Conservation (phyloP, 2,113 vertebrate genomes). For the Pelvicachromis taeniatus region DNA sequence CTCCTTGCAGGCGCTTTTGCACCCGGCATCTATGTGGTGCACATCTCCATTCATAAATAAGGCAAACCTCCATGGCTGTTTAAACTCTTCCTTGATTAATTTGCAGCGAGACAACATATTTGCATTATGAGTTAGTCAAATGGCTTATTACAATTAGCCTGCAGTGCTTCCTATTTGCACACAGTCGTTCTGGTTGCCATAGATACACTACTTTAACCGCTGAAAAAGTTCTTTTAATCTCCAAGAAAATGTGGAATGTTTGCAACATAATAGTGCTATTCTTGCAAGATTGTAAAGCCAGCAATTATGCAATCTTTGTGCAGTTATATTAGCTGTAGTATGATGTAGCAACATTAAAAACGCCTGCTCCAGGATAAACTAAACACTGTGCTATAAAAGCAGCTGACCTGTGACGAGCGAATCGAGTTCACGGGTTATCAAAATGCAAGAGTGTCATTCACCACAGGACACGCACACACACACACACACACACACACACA, state of each 20-base stretch:
- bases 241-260: background rate
- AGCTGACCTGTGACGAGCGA: background rate
- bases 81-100: background rate
- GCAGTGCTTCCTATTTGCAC: slow-evolving; percentile 6
- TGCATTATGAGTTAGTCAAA: slow-evolving; percentile 32
- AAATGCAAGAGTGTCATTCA: background rate
- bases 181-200: slow-evolving; percentile 26
- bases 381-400: background rate
- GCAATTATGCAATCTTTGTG: background rate
- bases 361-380: background rate
- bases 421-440: background rate
- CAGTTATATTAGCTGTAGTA: background rate
- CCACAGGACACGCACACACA: background rate
- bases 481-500: background rate
- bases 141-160: slow-evolving; percentile 4
- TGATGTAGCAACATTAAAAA: background rate
- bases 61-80: background rate
- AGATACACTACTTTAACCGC: slow-evolving; percentile 8
- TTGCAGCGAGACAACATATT: slow-evolving; percentile 26
- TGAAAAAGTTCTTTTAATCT: background rate
- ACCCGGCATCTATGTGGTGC: slow-evolving; percentile 18
- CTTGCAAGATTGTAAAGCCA: background rate
- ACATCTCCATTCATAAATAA: slow-evolving; percentile 66
- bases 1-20: slow-evolving; percentile 25
- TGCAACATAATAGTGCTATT: background rate